Evolutionary conservation across 2,797 vertebrate genomes (phyloP).

Genomic region (Mycteria americana): DNA sequence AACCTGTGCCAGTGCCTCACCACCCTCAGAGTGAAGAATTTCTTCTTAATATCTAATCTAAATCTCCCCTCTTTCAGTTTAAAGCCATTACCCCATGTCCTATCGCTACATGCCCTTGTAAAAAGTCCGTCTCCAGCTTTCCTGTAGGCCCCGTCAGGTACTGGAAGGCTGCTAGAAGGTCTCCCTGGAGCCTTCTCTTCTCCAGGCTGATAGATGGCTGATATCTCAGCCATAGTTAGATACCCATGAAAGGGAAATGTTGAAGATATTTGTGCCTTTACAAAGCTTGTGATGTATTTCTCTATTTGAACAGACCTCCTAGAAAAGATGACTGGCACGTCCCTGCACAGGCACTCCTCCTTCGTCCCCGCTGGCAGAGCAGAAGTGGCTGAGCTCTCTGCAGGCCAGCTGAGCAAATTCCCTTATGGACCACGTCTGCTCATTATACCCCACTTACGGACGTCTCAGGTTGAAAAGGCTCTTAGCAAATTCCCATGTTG

Average conservation of each 20-base stretch:
- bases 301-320: not conserved
- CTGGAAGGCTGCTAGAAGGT: not conserved
- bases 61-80: not conserved
- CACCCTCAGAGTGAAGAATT: not conserved
- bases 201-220: not conserved
- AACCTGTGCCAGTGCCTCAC: not conserved
- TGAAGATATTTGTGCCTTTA: not conserved
- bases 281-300: not conserved
- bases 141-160: not conserved
- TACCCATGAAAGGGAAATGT: not conserved
- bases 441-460: not conserved
- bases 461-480: not conserved
- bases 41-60: not conserved
- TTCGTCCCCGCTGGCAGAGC: not conserved
- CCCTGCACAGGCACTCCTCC: not conserved
- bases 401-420: not conserved
- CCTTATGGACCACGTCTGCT: not conserved
- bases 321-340: not conserved
- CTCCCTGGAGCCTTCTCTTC: not conserved
- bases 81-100: not conserved
- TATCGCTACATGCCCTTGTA: not conserved
- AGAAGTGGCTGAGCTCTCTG: not conserved
- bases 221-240: not conserved
- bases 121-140: not conserved
- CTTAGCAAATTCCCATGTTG: slow-evolving; percentile 43